Evolutionary conservation across 2,113 vertebrate species (phyloP).

Genomic region (Coptodon bakossiorum): DNA sequence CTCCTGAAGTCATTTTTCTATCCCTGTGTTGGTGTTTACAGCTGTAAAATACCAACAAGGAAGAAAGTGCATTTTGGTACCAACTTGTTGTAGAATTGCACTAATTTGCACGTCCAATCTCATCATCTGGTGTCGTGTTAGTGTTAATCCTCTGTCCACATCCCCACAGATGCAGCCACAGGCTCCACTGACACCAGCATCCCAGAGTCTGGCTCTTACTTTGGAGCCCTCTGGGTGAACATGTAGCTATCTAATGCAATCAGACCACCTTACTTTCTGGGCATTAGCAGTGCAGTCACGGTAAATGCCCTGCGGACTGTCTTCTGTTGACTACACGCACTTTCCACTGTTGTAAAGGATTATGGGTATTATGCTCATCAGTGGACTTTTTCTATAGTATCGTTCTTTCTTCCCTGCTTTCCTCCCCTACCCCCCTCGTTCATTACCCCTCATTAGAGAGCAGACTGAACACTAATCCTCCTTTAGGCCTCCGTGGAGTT

Average conservation of each 20-base stretch:
- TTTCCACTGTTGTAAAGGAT: conserved; percentile 23
- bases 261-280: background rate
- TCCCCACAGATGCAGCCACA: background rate
- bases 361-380: conserved; percentile 32
- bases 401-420: background rate
- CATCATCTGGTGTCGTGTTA: background rate
- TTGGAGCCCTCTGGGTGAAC: background rate
- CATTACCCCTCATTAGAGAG: conserved; percentile 34
- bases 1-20: background rate
- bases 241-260: background rate
- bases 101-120: background rate
- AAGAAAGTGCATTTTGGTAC: background rate
- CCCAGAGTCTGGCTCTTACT: background rate
- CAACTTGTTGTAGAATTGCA: background rate
- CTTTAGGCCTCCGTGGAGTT: conserved; percentile 15
- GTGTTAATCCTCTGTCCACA: background rate
- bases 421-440: background rate
- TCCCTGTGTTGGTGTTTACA: background rate
- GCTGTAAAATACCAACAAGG: background rate
- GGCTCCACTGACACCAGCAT: background rate
- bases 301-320: background rate
- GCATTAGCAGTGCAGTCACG: background rate
- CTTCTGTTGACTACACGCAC: background rate
- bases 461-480: conserved; percentile 42
- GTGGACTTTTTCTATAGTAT: background rate